A percentile compares a stretch with the other conserved stretches of the same genome.
phyloP scores from a whole-genome alignment of 2,888 invertebrate species.

The Agrochola lychnidis region DNA sequence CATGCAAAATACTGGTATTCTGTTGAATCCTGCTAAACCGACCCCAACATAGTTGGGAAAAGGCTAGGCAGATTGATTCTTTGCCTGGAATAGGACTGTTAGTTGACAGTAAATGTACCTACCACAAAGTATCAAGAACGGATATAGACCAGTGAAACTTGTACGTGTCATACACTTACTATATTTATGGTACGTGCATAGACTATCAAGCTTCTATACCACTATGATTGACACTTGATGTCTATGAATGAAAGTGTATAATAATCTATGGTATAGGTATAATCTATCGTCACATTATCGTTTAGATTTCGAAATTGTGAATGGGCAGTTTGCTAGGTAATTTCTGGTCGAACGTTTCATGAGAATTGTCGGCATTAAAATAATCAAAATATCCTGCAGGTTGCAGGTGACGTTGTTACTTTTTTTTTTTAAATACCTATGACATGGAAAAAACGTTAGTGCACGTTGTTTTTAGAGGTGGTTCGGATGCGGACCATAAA shows the following conservation, averaged over 20 bases:
- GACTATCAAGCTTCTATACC: constrained; percentile 41
- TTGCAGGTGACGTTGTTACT: too few relatives aligned
- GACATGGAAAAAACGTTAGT: too few relatives aligned
- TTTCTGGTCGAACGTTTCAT: constrained; percentile 5
- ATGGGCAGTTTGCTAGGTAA: constrained; percentile 1
- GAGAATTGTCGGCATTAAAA: neutral
- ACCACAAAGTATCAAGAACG: constrained; percentile 20
- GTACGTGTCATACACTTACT: constrained; percentile 42
- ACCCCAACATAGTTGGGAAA: neutral
- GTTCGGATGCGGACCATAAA: too few relatives aligned
- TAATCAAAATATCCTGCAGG: neutral
- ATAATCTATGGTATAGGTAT: constrained; percentile 33
- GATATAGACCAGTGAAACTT: constrained; percentile 52
- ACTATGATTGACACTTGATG: constrained; percentile 58
- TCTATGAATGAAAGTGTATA: constrained; percentile 55
- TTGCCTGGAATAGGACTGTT: neutral
- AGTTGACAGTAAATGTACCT: constrained; percentile 41
- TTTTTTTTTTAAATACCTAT: too few relatives aligned
- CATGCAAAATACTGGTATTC: neutral
- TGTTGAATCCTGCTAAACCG: neutral
- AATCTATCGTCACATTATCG: constrained; percentile 30
- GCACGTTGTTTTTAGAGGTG: too few relatives aligned
- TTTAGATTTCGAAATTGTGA: constrained; percentile 20
- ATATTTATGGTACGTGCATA: constrained; percentile 50
- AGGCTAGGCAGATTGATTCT: neutral